Conservation (phyloP, 2,888 invertebrate genomes). For the Charanyca ferruginea region DNA sequence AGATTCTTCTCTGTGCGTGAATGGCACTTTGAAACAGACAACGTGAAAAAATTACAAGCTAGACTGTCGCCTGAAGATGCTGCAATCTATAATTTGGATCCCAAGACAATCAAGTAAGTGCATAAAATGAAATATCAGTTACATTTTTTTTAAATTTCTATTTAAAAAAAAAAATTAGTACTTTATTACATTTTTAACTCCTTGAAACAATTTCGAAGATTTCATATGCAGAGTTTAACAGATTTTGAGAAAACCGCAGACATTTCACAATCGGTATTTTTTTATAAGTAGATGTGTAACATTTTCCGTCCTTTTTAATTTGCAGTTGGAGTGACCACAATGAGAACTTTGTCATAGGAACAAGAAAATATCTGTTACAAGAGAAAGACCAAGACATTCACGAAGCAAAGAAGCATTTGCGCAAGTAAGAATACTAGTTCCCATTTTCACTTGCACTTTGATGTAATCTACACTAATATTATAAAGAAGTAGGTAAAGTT, state of each 20-base stretch:
- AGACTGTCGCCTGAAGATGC: constrained; percentile 85
- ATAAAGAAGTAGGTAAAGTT: too few species aligned
- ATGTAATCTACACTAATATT: too few species aligned
- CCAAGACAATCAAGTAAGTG: constrained; percentile 78
- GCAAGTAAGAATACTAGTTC: constrained; percentile 78
- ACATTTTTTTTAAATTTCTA: too few species aligned
- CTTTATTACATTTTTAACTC: too few species aligned
- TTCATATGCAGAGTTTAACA: too few species aligned
- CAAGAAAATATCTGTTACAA: constrained; percentile 93
- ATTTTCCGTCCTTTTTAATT: constrained; percentile 16
- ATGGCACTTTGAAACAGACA: constrained; percentile 92
- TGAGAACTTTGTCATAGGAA: constrained; percentile 92
- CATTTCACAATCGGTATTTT: too few species aligned
- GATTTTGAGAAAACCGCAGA: too few species aligned
- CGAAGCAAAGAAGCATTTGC: constrained; percentile 89
- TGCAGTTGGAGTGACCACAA: constrained; percentile 92
- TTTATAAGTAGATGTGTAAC: too few species aligned
- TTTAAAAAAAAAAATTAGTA: too few species aligned
- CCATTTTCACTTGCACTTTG: too few species aligned
- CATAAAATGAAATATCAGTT: too few species aligned
- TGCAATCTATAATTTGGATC: constrained; percentile 82
- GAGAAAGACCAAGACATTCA: constrained; percentile 92
- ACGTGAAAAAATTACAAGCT: constrained; percentile 86
- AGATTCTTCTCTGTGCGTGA: constrained; percentile 93
- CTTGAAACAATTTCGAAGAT: too few species aligned